Conservation (phyloP, 2,113 vertebrate genomes). For the Cyprinodon variegatus region DNA sequence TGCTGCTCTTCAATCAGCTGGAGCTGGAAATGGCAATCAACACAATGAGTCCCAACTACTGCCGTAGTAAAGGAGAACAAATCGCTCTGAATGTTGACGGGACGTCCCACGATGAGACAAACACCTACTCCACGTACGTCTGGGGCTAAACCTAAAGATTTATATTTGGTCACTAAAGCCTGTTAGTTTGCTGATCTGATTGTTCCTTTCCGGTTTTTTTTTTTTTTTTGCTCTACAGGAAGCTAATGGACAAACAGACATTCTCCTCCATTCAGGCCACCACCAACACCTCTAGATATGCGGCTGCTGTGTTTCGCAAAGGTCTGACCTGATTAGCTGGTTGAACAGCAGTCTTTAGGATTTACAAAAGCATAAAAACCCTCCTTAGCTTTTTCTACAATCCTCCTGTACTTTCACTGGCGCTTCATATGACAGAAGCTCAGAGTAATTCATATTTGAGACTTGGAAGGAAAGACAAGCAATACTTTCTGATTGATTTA, state of each 20-base stretch:
- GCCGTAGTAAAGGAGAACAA: conserved; percentile 97
- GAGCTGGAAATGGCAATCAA: conserved; percentile 92
- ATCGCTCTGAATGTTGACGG: conserved; percentile 97
- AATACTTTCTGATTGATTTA: not conserved
- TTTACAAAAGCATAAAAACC: not conserved
- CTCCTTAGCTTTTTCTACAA: not conserved
- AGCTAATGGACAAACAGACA: conserved; percentile 96
- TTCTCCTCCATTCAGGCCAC: conserved; percentile 96
- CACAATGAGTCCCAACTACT: conserved; percentile 94
- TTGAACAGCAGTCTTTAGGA: not conserved
- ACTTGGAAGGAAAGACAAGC: not conserved
- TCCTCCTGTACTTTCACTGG: not conserved
- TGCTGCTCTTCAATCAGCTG: conserved; percentile 73
- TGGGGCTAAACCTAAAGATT: not conserved
- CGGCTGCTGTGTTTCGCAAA: conserved; percentile 94
- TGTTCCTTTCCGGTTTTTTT: not conserved
- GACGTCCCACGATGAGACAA: conserved; percentile 85
- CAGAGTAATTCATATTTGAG: not conserved
- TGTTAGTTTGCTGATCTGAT: not conserved
- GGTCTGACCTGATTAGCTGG: conserved; percentile 71
- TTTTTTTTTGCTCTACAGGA: conserved; percentile 76
- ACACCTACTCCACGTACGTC: conserved; percentile 90
- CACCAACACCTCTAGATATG: conserved; percentile 91
- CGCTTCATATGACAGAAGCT: not conserved
- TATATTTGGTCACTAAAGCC: not conserved